Evolutionary conservation across 2,888 invertebrate species (phyloP), one percentile per base, ranked within the genome.

Genomic region (Periphyllus acericola): DNA sequence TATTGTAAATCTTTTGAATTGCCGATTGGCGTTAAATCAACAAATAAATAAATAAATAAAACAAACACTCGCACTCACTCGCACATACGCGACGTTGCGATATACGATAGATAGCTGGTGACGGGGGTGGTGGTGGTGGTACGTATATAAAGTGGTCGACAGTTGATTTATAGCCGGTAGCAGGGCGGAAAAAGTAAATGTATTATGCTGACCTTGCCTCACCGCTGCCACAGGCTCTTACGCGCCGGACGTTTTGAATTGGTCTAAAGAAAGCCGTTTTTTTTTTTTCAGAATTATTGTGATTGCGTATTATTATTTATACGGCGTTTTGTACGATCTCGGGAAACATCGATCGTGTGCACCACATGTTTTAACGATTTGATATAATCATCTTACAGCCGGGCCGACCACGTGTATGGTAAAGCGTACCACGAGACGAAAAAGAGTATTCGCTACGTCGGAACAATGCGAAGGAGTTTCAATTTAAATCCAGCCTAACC

Each of bases 81-180:
- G 29, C n/a, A 4, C n/a, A 14, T 32, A 29, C 29, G 3, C 29
- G 25, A 25, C 25, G 60, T 4, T 52, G 14, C 3, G 60, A 32
- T 71, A 17, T 71, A 52, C 76, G 29, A 29, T 14, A 14, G 29
- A 19, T 1, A 29, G 29, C n/a, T 2, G 5, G 11, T 11, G 9
- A 40, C 46, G 46, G 46, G 46, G 46, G 46, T 11, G 46, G 60
- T 21, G 60, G 60, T 2, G 21, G 46, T 46, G 5, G 55, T 46
- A n/a, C 34, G 8, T 60, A 3, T 36, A n/a, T 36, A n/a, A 11
- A 25, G 46, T 21, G 46, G 83, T 60, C 21, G 83, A 71, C 74
- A 52, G 83, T 34, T 74, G 83, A 83, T 83, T 83, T 83, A 83
- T 60, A 6, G 83, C 40, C 60, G 60, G 83, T 74, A 36, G 74